These are phyloP conservation scores for Cremastinae sp. DNA, from an alignment of 2,888 invertebrate species.

Conservation along the genomic window DNA sequence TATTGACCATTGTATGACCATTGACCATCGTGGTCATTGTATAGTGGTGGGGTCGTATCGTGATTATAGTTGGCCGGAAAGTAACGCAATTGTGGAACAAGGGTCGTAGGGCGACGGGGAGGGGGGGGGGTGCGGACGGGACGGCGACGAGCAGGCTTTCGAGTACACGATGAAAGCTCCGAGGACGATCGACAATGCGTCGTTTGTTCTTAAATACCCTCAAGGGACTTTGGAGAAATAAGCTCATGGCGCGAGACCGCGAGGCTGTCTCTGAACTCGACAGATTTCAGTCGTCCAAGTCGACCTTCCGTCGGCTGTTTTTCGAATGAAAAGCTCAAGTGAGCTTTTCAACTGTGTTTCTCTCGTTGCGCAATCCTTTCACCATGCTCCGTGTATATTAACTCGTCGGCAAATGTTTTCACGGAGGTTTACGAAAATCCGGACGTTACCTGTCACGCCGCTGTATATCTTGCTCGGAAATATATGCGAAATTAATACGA, in stretches of 20 bases:
- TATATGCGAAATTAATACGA: not conserved
- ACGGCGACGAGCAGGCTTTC: not conserved
- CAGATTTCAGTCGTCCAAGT: slow-evolving; percentile 3
- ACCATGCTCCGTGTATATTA: too few relatives aligned
- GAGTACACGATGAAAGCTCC: slow-evolving; percentile 4
- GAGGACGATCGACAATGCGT: slow-evolving; percentile 9
- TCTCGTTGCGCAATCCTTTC: too few relatives aligned
- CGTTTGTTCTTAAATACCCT: slow-evolving; percentile 12
- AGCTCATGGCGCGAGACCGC: not conserved
- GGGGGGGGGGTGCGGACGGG: too few relatives aligned
- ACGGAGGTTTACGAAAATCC: not conserved
- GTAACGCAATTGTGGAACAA: too few relatives aligned
- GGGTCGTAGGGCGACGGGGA: too few relatives aligned
- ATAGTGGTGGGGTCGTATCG: too few relatives aligned
- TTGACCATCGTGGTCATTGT: too few relatives aligned
- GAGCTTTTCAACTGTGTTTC: too few relatives aligned
- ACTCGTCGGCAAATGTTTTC: too few relatives aligned
- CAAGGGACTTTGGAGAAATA: slow-evolving; percentile 14
- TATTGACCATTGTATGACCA: too few relatives aligned
- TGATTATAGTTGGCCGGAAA: too few relatives aligned
- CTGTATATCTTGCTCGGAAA: not conserved
- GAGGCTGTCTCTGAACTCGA: not conserved
- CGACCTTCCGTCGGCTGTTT: not conserved
- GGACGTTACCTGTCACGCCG: not conserved
- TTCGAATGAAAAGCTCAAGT: too few relatives aligned